These are phyloP conservation scores for Gymnogyps californianus DNA, from an alignment of 2,113 vertebrate species.

Conservation along the genomic window DNA sequence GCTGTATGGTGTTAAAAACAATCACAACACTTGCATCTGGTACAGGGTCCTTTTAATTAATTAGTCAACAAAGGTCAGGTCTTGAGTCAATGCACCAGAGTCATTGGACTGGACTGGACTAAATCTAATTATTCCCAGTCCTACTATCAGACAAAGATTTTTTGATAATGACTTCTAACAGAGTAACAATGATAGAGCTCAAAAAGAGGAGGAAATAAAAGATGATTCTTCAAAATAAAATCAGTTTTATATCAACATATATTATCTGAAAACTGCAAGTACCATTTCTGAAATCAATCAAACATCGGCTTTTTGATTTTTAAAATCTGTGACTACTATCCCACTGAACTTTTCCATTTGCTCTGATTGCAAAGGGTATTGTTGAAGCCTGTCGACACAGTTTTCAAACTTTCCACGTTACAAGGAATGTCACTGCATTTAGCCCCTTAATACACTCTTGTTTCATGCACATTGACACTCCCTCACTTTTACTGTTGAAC, in stretches of 20 bases:
- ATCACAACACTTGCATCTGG: constrained; percentile 30
- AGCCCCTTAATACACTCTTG: not conserved
- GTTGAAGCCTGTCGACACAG: not conserved
- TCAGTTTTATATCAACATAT: not conserved
- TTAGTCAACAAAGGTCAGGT: constrained; percentile 18
- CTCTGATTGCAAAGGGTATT: not conserved
- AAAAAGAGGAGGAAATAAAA: not conserved
- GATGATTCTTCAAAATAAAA: not conserved
- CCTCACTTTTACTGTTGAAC: not conserved
- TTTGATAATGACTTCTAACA: constrained; percentile 1
- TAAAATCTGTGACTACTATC: not conserved
- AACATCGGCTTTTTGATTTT: not conserved
- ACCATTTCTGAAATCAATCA: not conserved
- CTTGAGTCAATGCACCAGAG: not conserved
- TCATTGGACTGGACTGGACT: not conserved
- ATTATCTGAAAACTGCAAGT: not conserved
- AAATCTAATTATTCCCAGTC: constrained; percentile 31
- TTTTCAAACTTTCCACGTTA: not conserved
- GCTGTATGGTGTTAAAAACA: not conserved
- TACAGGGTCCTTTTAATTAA: constrained; percentile 27
- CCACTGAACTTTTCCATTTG: not conserved
- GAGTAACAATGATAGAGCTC: not conserved
- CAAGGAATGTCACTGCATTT: not conserved
- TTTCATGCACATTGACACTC: not conserved
- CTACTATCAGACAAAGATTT: constrained; percentile 26